Percentiles rank a stretch among this genome's conserved stretches.
Conservation (phyloP, 2,888 invertebrate species). For the Entomobrya proxima region DNA sequence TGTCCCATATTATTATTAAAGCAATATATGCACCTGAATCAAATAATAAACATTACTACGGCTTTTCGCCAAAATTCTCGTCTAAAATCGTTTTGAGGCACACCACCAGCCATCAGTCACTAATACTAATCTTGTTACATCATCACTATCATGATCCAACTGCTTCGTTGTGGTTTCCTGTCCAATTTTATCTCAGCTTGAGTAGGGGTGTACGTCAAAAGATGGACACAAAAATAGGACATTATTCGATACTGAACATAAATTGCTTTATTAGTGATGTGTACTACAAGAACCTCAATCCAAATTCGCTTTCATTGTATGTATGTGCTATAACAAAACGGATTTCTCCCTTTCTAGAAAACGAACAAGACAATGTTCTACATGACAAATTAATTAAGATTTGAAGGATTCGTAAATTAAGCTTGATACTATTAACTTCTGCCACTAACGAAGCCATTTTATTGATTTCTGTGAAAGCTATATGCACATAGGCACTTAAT, state of each 20-base stretch:
- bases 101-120: not conserved
- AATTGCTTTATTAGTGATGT: not conserved
- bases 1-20: not conserved
- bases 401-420: conserved; percentile 5
- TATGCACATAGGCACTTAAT: too few species aligned
- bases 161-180: conserved; percentile 22
- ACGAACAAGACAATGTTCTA: not conserved
- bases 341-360: not conserved
- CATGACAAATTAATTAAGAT: conserved; percentile 23
- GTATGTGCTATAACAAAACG: not conserved
- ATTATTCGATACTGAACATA: conserved; percentile 1
- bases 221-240: not conserved
- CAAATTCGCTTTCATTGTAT: not conserved
- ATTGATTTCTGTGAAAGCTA: not conserved
- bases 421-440: not conserved
- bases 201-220: not conserved
- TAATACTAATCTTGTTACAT: conserved; percentile 42
- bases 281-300: not conserved
- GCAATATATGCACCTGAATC: not conserved
- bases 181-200: not conserved
- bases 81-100: conserved; percentile 23
- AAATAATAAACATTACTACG: conserved; percentile 48
- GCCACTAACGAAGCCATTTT: not conserved
- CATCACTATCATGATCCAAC: not conserved
- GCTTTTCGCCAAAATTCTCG: conserved; percentile 27